A percentile compares a stretch with the other conserved stretches of the same genome.
Conservation (phyloP, 2,797 vertebrate species). For the Enteromius viviparus region DNA sequence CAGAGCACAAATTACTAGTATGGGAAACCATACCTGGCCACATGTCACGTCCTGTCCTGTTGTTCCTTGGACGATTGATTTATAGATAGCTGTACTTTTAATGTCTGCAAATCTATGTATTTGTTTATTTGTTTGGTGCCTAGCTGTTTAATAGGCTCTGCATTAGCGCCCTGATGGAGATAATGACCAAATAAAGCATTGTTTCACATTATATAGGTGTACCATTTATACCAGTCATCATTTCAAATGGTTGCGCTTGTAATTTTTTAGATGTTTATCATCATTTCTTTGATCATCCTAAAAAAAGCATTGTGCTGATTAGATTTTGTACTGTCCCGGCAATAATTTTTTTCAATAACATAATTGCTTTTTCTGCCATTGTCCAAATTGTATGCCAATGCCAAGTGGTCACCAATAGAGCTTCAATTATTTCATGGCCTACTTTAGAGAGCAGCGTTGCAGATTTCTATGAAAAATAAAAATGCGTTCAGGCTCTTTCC, state of each 20-base stretch:
- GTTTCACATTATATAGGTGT: slow-evolving; percentile 9
- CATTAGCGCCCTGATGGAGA: neutral
- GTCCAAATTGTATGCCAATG: slow-evolving; percentile 51
- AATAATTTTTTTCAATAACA: slow-evolving; percentile 45
- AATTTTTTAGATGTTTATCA: slow-evolving; percentile 41
- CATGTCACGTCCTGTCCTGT: too few relatives aligned
- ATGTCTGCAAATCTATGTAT: neutral
- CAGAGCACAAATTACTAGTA: too few relatives aligned
- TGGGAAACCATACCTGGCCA: too few relatives aligned
- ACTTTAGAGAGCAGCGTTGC: slow-evolving; percentile 25
- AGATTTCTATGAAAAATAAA: slow-evolving; percentile 39
- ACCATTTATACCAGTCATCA: slow-evolving; percentile 10
- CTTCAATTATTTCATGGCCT: slow-evolving; percentile 31
- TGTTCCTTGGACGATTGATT: neutral
- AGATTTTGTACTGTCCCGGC: slow-evolving; percentile 36
- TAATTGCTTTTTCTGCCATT: slow-evolving; percentile 57
- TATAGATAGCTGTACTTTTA: neutral
- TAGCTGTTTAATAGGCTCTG: neutral
- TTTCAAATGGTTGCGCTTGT: slow-evolving; percentile 11
- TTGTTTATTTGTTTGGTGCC: neutral
- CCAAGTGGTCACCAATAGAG: slow-evolving; percentile 52
- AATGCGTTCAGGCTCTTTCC: slow-evolving; percentile 26
- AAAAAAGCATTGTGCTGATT: slow-evolving; percentile 42
- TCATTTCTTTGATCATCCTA: slow-evolving; percentile 43
- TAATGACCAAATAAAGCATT: neutral